phyloP scores from a whole-genome alignment of 2,797 vertebrate species.

The Scarus forsteni region DNA sequence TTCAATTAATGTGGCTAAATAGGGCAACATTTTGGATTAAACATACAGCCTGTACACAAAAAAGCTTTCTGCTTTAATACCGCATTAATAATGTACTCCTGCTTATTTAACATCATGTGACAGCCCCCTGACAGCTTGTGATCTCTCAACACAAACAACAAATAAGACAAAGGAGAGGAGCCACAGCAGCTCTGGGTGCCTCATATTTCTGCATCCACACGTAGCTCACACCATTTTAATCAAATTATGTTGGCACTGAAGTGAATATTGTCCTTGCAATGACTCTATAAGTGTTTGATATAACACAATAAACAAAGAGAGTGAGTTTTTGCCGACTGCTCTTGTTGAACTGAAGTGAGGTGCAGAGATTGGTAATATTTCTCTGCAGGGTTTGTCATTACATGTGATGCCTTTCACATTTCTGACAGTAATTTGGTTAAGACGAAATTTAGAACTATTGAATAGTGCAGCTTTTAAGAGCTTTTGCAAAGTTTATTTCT shows the following conservation, averaged over 20 bases:
- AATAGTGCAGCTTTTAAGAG: neutral
- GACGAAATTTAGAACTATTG: neutral
- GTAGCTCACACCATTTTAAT: slow-evolving; percentile 4
- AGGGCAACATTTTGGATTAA: slow-evolving; percentile 20
- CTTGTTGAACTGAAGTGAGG: neutral
- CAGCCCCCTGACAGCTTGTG: slow-evolving; percentile 43
- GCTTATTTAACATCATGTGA: slow-evolving; percentile 17
- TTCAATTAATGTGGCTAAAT: slow-evolving; percentile 35
- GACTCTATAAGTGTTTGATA: slow-evolving; percentile 20
- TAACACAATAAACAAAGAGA: slow-evolving; percentile 6
- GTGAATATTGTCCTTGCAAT: slow-evolving; percentile 20
- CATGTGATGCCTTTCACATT: neutral
- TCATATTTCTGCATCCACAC: slow-evolving; percentile 10
- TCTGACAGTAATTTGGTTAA: slow-evolving; percentile 8
- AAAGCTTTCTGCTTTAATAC: slow-evolving; percentile 12
- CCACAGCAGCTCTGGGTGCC: neutral
- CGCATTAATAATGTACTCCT: slow-evolving; percentile 8
- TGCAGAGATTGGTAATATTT: slow-evolving; percentile 1
- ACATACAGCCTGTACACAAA: slow-evolving; percentile 3
- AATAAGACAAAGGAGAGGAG: slow-evolving; percentile 16
- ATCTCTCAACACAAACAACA: slow-evolving; percentile 24
- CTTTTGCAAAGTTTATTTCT: neutral
- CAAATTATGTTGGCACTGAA: slow-evolving; percentile 6
- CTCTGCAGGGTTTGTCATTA: neutral
- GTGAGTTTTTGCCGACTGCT: neutral